These are phyloP conservation scores for Chromoteleia sp. DNA, from an alignment of 2,888 invertebrate genomes.

Conservation along the genomic window DNA sequence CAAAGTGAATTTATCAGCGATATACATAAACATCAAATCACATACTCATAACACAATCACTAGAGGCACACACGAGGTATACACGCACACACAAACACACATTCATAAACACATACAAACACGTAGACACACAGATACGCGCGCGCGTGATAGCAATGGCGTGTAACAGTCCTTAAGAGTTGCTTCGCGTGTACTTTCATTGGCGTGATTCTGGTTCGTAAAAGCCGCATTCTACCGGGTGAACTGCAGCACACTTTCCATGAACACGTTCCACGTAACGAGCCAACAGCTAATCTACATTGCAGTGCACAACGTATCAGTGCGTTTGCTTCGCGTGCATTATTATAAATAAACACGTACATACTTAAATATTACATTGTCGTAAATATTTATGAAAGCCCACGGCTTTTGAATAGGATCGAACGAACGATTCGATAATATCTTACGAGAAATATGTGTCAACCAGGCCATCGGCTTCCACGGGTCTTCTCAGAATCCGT, in stretches of 20 bases:
- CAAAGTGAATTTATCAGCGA: too few relatives aligned
- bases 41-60: constrained; percentile 38
- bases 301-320: constrained; percentile 54
- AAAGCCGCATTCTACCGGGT: constrained; percentile 77
- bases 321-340: constrained; percentile 58
- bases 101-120: too few relatives aligned
- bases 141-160: constrained; percentile 42
- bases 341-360: constrained; percentile 51
- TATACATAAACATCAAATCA: constrained; percentile 62
- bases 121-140: constrained; percentile 17
- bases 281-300: constrained; percentile 62
- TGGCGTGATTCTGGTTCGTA: constrained; percentile 76
- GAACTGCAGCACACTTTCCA: constrained; percentile 71
- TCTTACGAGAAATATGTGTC: constrained; percentile 8
- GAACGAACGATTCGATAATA: constrained; percentile 8
- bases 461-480: constrained; percentile 42
- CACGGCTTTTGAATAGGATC: constrained; percentile 17
- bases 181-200: constrained; percentile 74
- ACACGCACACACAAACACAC: constrained; percentile 20
- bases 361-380: constrained; percentile 57
- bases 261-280: constrained; percentile 69
- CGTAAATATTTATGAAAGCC: constrained; percentile 54
- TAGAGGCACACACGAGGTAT: not conserved
- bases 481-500: constrained; percentile 41
- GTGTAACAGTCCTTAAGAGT: constrained; percentile 64